A percentile compares a stretch with the other conserved stretches of the same genome.
These are phyloP conservation scores for Parazoanthus darwini DNA, from an alignment of 92 coral and sea anemone species.

Conservation along the genomic window DNA sequence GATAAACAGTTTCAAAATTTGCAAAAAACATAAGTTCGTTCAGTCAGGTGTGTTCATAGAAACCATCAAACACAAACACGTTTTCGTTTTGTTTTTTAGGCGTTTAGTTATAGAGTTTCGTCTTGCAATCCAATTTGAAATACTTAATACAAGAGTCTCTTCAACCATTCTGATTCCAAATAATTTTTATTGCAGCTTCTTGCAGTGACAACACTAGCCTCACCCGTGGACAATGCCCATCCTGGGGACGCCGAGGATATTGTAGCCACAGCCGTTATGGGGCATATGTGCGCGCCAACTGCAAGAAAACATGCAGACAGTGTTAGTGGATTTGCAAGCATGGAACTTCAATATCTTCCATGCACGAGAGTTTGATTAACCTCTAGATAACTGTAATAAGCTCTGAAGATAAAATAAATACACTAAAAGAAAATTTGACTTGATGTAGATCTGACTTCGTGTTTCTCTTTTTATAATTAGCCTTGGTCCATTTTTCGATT, in stretches of 20 bases:
- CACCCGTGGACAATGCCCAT: neutral
- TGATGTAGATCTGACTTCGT: too few species aligned
- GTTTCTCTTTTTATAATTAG: too few species aligned
- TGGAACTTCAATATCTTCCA: neutral
- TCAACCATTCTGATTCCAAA: neutral
- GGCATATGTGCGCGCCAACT: conserved; percentile 53
- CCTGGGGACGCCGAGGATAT: conserved; percentile 1
- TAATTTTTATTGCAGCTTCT: neutral
- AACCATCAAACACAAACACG: too few species aligned
- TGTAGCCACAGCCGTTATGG: conserved; percentile 16
- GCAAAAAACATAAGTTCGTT: too few species aligned
- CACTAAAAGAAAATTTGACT: too few species aligned
- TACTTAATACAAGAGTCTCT: neutral
- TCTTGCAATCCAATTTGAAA: neutral
- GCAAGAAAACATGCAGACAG: conserved; percentile 66
- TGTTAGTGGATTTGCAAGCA: neutral
- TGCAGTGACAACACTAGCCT: neutral
- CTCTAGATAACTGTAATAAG: neutral
- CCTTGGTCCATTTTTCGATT: too few species aligned
- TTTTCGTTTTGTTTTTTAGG: too few species aligned
- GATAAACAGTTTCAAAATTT: too few species aligned
- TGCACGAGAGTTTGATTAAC: too few species aligned
- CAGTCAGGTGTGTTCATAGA: too few species aligned
- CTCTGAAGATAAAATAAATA: neutral
- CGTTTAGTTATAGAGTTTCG: too few species aligned